Evolutionary conservation across 2,888 invertebrate genomes (phyloP), one percentile per base, ranked within the genome.

Genomic region (Matsumyia berberina): DNA sequence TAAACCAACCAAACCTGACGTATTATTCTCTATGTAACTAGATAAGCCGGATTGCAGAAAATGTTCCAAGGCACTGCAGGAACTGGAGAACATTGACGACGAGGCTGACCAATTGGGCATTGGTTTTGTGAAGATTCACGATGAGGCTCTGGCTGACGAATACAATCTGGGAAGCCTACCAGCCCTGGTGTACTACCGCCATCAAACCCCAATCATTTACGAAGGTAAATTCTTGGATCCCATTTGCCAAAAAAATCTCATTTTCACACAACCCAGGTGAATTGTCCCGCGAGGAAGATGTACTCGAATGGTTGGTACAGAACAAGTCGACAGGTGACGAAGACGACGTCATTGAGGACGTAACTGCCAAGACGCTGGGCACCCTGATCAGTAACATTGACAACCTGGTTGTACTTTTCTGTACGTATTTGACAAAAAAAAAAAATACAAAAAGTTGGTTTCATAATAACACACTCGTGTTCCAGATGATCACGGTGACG

Each of bases 251-350:
- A 29, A 37, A 58, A 87, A 87, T 53, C 57, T 42, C 57, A 72
- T 29, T 60, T 35, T 24, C 51, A 64, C 55, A 17, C 72, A 64
- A 87, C 72, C 64, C 88, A 96, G 97, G 96, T 91, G 97, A 98
- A 93, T 92, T 98, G 87, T 96, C 96, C 87, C 95, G 94, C 89
- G 98, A 98, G 92, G 97, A 97, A 91, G 97, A 97, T 90, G 98
- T 98, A 42, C 92, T 98, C 89, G 97, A 97, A 91, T 98, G 98
- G 98, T 93, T 98, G 90, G 96, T 98, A 86, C 95, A 96, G 88
- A 97, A 97, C 92, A 97, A 97, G 92, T 97, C 97, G 81, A 97
- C 97, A 42, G 97, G 97, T 51, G 97, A 97, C 90, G 97, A 97
- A 90, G 97, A 97, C 89, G 97, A 97, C 91, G 95, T 97, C 72